Percentiles rank a stretch among this genome's conserved stretches.
These are phyloP conservation scores for Elanus axillaris DNA, from an alignment of 2,113 vertebrate genomes.

Conservation along the genomic window DNA sequence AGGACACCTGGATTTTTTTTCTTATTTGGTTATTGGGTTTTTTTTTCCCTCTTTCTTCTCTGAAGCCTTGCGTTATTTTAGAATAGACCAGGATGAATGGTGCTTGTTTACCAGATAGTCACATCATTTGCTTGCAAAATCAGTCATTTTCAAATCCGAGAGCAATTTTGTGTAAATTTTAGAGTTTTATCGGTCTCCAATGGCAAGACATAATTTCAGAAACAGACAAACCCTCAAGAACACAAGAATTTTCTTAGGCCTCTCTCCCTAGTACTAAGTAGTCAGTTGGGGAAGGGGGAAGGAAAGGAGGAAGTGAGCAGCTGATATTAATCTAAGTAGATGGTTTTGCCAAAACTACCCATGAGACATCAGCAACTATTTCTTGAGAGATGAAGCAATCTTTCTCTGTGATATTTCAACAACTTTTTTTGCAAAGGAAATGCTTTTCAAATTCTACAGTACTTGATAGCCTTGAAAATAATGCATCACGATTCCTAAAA, in stretches of 20 bases:
- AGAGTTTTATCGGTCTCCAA: slow-evolving; percentile 45
- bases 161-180: slow-evolving; percentile 24
- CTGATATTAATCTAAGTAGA: slow-evolving; percentile 31
- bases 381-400: slow-evolving; percentile 16
- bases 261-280: background rate
- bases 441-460: background rate
- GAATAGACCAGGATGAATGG: background rate
- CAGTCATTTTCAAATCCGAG: slow-evolving; percentile 24
- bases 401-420: slow-evolving; percentile 13
- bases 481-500: background rate
- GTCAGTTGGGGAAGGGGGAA: slow-evolving; percentile 14
- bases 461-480: background rate
- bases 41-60: background rate
- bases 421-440: background rate
- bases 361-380: background rate
- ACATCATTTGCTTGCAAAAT: slow-evolving; percentile 11
- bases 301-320: slow-evolving; percentile 25
- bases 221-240: slow-evolving; percentile 25
- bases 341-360: slow-evolving; percentile 42
- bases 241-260: background rate
- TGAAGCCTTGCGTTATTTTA: background rate
- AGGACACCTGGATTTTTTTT: background rate
- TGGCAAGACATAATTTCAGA: slow-evolving; percentile 30
- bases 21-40: too few species aligned
- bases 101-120: slow-evolving; percentile 4